These are phyloP conservation scores for Galaxea fascicularis DNA, from an alignment of 92 coral and sea anemone genomes.

Conservation along the genomic window DNA sequence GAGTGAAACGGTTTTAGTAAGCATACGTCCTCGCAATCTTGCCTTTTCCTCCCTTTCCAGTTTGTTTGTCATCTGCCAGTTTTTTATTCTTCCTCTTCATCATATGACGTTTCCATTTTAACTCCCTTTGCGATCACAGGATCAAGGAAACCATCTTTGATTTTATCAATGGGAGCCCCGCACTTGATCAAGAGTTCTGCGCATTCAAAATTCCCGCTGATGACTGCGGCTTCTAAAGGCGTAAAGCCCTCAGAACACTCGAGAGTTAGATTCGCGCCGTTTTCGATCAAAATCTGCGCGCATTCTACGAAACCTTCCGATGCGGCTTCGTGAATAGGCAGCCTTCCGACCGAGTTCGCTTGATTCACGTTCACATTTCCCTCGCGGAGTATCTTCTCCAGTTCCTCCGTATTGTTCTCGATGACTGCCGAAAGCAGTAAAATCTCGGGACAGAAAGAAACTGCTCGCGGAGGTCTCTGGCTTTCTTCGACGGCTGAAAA, in stretches of 20 bases:
- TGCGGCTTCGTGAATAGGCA: conserved; percentile 80
- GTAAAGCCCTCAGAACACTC: conserved; percentile 74
- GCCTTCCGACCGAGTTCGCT: conserved; percentile 67
- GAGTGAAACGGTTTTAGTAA: too few relatives aligned
- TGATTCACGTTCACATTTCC: conserved; percentile 70
- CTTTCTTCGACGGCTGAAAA: conserved; percentile 25
- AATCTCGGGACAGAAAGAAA: conserved; percentile 74
- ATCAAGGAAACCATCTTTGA: conserved; percentile 73
- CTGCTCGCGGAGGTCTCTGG: conserved; percentile 41
- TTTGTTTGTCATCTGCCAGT: background rate
- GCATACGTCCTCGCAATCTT: too few relatives aligned
- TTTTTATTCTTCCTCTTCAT: background rate
- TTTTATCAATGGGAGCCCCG: conserved; percentile 84
- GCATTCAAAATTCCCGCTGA: conserved; percentile 81
- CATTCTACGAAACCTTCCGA: conserved; percentile 69
- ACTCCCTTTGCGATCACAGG: conserved; percentile 4
- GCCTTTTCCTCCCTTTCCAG: too few relatives aligned
- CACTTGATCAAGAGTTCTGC: conserved; percentile 80
- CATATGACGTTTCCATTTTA: background rate
- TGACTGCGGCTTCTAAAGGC: conserved; percentile 74
- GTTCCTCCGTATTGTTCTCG: conserved; percentile 77
- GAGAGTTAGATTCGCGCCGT: conserved; percentile 69
- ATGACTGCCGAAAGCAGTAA: conserved; percentile 73
- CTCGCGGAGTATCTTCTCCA: conserved; percentile 72
- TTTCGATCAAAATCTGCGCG: conserved; percentile 64